Percentiles rank a stretch among this genome's conserved stretches.
Conservation (phyloP, 2,113 vertebrate genomes). For the Cephalopterus ornatus region DNA sequence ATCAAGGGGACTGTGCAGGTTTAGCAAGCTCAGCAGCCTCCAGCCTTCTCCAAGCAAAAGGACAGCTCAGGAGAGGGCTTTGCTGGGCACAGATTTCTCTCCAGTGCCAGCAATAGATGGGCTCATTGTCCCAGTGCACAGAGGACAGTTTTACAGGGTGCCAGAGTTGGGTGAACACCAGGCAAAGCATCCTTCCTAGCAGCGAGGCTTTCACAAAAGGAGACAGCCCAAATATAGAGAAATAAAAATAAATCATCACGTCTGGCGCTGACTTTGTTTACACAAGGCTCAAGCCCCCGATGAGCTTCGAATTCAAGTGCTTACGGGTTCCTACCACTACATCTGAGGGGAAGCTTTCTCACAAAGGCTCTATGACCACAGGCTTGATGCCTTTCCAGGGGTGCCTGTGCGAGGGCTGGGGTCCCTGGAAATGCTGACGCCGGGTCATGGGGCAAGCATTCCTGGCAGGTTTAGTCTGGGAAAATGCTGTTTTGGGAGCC, state of each 20-base stretch:
- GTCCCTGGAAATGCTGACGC: slow-evolving; percentile 10
- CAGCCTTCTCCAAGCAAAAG: neutral
- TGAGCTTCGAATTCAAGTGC: slow-evolving; percentile 6
- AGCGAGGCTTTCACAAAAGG: neutral
- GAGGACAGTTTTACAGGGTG: neutral
- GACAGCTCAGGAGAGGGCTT: neutral
- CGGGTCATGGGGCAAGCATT: slow-evolving; percentile 14
- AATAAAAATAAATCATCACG: slow-evolving; percentile 32
- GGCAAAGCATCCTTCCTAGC: neutral
- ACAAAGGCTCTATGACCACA: slow-evolving; percentile 36
- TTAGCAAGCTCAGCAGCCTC: neutral
- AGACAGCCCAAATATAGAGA: slow-evolving; percentile 41
- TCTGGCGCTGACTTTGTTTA: slow-evolving; percentile 5
- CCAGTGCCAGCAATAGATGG: neutral
- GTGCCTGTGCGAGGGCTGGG: neutral
- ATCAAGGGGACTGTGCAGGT: neutral
- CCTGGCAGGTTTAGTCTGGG: slow-evolving; percentile 63
- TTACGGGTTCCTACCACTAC: neutral
- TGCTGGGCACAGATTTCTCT: neutral
- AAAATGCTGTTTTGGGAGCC: slow-evolving; percentile 45
- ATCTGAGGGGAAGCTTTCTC: slow-evolving; percentile 45
- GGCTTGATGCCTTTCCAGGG: slow-evolving; percentile 50
- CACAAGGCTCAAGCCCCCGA: neutral
- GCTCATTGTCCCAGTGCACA: neutral
- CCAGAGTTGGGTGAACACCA: neutral